Conservation (phyloP, 2,797 vertebrate genomes). For the Lutjanus argentimaculatus region DNA sequence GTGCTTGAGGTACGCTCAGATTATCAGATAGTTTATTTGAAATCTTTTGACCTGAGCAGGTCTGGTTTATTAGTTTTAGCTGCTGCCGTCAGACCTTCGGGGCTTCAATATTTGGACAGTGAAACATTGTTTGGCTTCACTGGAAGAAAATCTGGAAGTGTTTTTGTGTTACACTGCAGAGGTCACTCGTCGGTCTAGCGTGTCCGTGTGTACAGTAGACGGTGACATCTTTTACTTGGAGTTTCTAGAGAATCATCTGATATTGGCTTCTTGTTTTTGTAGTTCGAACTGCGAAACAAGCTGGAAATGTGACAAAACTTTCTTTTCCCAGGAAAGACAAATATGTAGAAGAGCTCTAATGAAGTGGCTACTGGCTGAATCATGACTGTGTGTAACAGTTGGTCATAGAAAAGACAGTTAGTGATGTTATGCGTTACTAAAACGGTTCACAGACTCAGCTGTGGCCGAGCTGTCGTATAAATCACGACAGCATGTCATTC, state of each 20-base stretch:
- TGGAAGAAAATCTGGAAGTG: slow-evolving; percentile 9
- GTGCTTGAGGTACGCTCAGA: slow-evolving; percentile 34
- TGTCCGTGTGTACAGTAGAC: neutral
- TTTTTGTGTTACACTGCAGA: neutral
- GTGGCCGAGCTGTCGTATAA: neutral
- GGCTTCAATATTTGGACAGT: slow-evolving; percentile 18
- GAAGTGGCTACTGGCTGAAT: neutral
- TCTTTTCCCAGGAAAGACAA: slow-evolving; percentile 5
- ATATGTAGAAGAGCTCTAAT: neutral
- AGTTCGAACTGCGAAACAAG: neutral
- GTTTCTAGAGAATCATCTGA: neutral
- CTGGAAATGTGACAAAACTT: neutral
- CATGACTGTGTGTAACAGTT: too few relatives aligned
- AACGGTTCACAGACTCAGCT: neutral
- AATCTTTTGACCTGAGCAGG: slow-evolving; percentile 4
- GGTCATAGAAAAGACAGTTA: too few relatives aligned
- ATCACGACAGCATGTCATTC: neutral
- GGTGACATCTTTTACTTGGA: slow-evolving; percentile 1
- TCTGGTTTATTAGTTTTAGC: slow-evolving; percentile 37
- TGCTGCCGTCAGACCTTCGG: slow-evolving; percentile 1
- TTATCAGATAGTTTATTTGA: slow-evolving; percentile 42
- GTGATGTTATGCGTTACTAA: neutral
- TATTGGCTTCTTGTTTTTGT: neutral
- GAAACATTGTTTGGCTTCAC: slow-evolving; percentile 6
- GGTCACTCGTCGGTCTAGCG: neutral